These are phyloP conservation scores for Drosophila sp. DNA, from an alignment of 1,140 invertebrate species.

Conservation along the genomic window DNA sequence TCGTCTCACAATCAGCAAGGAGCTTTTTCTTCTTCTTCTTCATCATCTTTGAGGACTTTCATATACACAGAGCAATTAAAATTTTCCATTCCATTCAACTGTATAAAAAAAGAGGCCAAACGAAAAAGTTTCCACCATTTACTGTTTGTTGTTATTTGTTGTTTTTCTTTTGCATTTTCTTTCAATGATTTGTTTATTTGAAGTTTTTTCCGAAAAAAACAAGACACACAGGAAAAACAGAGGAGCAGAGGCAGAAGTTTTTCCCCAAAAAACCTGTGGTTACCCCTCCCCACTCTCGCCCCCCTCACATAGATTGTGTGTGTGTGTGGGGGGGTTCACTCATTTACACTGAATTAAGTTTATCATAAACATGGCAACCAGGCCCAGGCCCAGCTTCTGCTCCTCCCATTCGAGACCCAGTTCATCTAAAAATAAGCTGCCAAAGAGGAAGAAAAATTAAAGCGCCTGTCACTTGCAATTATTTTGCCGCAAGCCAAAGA, in stretches of 20 bases:
- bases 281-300: constrained; percentile 5
- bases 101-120: constrained; percentile 28
- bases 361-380: constrained; percentile 71
- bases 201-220: constrained; percentile 52
- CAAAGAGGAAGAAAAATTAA: constrained; percentile 77
- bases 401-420: neutral
- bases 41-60: neutral
- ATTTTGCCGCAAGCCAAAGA: constrained; percentile 58
- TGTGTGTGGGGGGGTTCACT: constrained; percentile 27
- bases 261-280: constrained; percentile 33
- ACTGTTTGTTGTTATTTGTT: constrained; percentile 29
- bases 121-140: constrained; percentile 57
- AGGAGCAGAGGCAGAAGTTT: constrained; percentile 33
- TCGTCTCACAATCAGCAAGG: neutral
- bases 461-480: constrained; percentile 79
- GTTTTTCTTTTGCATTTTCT: constrained; percentile 56
- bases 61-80: constrained; percentile 70
- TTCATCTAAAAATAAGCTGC: constrained; percentile 59
- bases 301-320: constrained; percentile 1
- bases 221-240: constrained; percentile 3
- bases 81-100: constrained; percentile 82
- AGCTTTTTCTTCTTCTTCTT: neutral
- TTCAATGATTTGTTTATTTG: constrained; percentile 74
- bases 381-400: constrained; percentile 6
- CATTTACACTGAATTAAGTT: constrained; percentile 81